phyloP scores from a whole-genome alignment of 2,888 invertebrate genomes.

The Syritta pipiens region DNA sequence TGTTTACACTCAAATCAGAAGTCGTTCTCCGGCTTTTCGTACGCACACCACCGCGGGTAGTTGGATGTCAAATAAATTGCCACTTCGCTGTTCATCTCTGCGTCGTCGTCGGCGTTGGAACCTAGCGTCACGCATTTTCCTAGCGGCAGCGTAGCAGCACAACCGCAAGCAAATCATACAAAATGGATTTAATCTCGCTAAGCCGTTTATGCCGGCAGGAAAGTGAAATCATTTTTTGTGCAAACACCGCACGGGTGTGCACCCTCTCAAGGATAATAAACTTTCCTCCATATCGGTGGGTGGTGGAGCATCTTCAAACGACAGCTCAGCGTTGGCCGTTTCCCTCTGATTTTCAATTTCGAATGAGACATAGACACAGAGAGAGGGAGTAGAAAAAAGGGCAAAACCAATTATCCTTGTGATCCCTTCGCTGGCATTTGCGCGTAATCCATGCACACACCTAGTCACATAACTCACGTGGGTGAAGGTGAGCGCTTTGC shows the following conservation, averaged over 20 bases:
- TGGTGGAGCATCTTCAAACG: no score
- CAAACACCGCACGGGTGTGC: constrained; percentile 2
- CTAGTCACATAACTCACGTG: constrained; percentile 9
- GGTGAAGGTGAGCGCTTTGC: background rate
- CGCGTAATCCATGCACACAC: constrained; percentile 46
- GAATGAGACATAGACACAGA: constrained; percentile 6
- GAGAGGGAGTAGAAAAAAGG: constrained; percentile 20
- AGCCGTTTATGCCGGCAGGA: constrained; percentile 57
- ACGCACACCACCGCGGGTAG: background rate
- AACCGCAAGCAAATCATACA: constrained; percentile 58
- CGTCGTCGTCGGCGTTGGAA: background rate
- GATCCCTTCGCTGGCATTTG: constrained; percentile 56
- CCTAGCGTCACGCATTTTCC: constrained; percentile 32
- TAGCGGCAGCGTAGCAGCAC: constrained; percentile 16
- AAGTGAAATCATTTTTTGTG: constrained; percentile 57
- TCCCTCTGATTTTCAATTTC: constrained; percentile 51
- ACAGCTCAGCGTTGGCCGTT: constrained; percentile 4
- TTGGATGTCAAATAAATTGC: constrained; percentile 45
- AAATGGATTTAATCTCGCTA: constrained; percentile 61
- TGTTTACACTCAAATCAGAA: constrained; percentile 19
- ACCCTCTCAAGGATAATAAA: constrained; percentile 35
- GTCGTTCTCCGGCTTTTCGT: background rate
- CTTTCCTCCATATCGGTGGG: no score
- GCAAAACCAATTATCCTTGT: constrained; percentile 63
- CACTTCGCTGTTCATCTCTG: constrained; percentile 18